These are phyloP conservation scores for Balearica regulorum DNA, from an alignment of 2,797 vertebrate genomes.

Conservation along the genomic window DNA sequence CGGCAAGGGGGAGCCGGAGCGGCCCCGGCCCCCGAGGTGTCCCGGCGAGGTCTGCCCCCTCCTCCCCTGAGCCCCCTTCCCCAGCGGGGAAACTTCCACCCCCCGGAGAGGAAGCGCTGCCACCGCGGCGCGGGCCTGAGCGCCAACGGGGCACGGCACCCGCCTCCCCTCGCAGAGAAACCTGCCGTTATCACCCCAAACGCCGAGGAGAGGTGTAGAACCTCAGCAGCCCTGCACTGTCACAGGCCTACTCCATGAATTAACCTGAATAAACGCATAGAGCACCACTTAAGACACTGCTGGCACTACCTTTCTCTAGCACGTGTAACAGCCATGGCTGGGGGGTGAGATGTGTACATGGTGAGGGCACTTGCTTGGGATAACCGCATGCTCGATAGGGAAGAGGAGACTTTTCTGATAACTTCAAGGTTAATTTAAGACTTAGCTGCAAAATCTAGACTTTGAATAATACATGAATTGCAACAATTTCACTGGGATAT, in stretches of 20 bases:
- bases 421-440: constrained; percentile 7
- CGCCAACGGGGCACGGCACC: neutral
- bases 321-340: accelerated
- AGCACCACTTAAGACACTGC: neutral
- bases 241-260: accelerated
- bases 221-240: neutral
- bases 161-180: accelerated
- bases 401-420: neutral
- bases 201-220: accelerated
- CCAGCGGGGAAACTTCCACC: too few species aligned
- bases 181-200: accelerated
- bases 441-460: neutral
- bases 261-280: neutral
- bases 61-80: neutral
- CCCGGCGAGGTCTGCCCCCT: neutral
- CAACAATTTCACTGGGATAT: neutral
- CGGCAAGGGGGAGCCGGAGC: too few species aligned
- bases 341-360: neutral
- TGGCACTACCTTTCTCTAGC: neutral
- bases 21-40: neutral
- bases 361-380: neutral
- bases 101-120: neutral
- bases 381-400: neutral
- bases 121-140: neutral
- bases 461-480: neutral